Percentiles rank a stretch among this genome's conserved stretches.
Evolutionary conservation across 2,888 invertebrate species (phyloP).

Genomic region (Plebejus melissa): DNA sequence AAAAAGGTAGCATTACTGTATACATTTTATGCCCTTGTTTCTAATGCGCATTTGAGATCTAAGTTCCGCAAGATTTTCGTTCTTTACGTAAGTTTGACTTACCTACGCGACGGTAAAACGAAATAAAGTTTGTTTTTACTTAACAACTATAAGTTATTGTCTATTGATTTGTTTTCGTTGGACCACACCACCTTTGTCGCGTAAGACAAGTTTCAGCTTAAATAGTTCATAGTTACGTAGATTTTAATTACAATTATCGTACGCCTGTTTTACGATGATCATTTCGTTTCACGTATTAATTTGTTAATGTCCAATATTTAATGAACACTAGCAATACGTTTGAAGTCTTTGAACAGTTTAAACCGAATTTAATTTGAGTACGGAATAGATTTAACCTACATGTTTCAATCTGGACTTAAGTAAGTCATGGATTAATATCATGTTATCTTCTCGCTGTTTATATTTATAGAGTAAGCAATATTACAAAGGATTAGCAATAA

Average conservation of each 20-base stretch:
- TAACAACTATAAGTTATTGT: too few species aligned
- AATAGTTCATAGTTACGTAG: background rate
- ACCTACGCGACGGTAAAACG: too few species aligned
- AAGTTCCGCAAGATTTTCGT: too few species aligned
- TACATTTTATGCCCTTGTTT: too few species aligned
- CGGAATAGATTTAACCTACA: too few species aligned
- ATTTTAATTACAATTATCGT: background rate
- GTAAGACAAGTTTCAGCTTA: background rate
- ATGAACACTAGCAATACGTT: background rate
- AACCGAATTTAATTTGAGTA: too few species aligned
- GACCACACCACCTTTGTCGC: constrained; percentile 15
- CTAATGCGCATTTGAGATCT: too few species aligned
- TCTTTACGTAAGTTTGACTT: too few species aligned
- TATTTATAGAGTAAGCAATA: background rate
- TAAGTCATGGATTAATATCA: background rate
- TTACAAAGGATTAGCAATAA: background rate
- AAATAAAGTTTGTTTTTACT: too few species aligned
- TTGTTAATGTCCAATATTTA: background rate
- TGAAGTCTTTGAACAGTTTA: too few species aligned
- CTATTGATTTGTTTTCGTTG: background rate
- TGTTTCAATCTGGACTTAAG: too few species aligned
- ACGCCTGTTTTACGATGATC: background rate
- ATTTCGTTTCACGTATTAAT: background rate
- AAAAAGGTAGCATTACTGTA: too few species aligned
- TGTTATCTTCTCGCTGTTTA: background rate